phyloP scores from a whole-genome alignment of 2,113 vertebrate genomes.

The Varanus salvator region DNA sequence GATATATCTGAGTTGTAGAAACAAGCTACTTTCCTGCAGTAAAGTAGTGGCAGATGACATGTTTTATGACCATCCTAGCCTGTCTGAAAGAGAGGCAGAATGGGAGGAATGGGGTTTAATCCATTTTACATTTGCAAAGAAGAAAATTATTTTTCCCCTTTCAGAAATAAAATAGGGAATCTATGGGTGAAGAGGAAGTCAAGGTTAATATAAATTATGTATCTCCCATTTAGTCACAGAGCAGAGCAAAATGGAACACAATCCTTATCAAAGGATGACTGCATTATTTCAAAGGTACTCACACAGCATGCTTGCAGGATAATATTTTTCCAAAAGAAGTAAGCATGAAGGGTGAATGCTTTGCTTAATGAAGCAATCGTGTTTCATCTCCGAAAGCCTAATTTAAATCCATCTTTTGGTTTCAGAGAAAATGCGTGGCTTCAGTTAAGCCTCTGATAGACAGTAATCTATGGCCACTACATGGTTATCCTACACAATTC shows the following conservation, averaged over 20 bases:
- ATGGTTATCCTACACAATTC: conserved; percentile 42
- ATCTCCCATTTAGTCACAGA: conserved; percentile 56
- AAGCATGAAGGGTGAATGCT: conserved; percentile 55
- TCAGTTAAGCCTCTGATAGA: conserved; percentile 52
- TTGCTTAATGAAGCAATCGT: conserved; percentile 54
- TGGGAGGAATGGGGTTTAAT: conserved; percentile 34
- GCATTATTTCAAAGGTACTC: conserved; percentile 70
- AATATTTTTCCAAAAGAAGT: conserved; percentile 60
- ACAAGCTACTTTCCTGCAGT: conserved; percentile 31
- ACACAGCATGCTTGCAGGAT: conserved; percentile 54
- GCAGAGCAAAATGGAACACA: conserved; percentile 48
- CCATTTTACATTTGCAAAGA: conserved; percentile 56
- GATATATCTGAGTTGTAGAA: conserved; percentile 50
- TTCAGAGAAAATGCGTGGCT: conserved; percentile 54
- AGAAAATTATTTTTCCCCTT: conserved; percentile 52
- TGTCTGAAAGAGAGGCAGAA: conserved; percentile 20
- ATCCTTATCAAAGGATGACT: conserved; percentile 63
- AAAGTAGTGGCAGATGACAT: conserved; percentile 14
- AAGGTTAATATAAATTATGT: conserved; percentile 76
- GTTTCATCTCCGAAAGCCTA: conserved; percentile 59
- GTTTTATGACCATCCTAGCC: conserved; percentile 20
- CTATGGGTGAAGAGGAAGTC: conserved; percentile 66
- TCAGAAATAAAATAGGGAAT: conserved; percentile 64
- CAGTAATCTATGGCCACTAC: conserved; percentile 1
- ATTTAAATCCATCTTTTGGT: conserved; percentile 61